Conservation (phyloP, 2,113 vertebrate genomes). For the Neodontobutis hainanensis region DNA sequence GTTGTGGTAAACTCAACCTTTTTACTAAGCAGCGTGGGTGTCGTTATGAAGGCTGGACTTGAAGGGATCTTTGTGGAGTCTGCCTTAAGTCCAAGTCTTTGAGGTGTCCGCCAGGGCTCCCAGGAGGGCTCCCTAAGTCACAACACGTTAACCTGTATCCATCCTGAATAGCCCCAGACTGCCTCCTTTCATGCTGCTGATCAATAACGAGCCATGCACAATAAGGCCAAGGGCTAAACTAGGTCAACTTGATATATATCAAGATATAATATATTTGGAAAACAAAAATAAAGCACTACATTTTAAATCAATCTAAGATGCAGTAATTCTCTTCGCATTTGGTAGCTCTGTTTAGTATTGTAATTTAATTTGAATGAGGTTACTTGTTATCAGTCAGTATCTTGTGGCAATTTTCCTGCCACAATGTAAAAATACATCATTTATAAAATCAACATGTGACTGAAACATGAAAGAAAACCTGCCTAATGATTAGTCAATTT, state of each 20-base stretch:
- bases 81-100: constrained; percentile 35
- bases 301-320: too few relatives aligned
- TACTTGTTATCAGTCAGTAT: too few relatives aligned
- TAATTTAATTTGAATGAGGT: too few relatives aligned
- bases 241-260: constrained; percentile 1
- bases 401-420: too few relatives aligned
- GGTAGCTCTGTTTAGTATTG: too few relatives aligned
- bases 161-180: constrained; percentile 12
- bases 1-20: constrained; percentile 12
- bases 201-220: constrained; percentile 28
- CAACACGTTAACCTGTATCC: constrained; percentile 27
- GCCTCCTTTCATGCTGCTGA: constrained; percentile 26
- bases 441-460: too few relatives aligned
- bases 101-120: constrained; percentile 31
- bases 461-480: too few relatives aligned
- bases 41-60: not conserved
- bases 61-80: constrained; percentile 25
- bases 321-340: too few relatives aligned
- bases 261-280: not conserved
- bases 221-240: not conserved
- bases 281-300: too few relatives aligned
- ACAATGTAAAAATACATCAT: too few relatives aligned
- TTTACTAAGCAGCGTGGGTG: constrained; percentile 9
- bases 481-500: too few relatives aligned
- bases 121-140: constrained; percentile 18